Percentiles rank a stretch among this genome's conserved stretches.
These are phyloP conservation scores for Clistopyga incitator DNA, from an alignment of 2,888 invertebrate species.

Conservation along the genomic window DNA sequence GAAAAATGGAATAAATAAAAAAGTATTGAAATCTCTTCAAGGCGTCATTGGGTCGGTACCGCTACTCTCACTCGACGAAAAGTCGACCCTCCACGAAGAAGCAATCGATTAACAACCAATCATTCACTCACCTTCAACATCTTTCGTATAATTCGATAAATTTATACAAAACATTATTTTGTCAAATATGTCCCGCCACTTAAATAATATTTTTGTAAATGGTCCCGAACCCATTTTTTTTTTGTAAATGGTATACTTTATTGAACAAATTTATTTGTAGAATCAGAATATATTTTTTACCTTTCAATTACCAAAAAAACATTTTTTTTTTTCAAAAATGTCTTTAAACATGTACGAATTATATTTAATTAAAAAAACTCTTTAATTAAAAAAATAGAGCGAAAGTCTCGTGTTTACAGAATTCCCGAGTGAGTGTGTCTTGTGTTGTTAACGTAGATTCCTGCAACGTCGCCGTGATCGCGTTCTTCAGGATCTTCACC, in stretches of 20 bases:
- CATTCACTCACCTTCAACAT: not conserved
- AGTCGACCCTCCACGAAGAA: not conserved
- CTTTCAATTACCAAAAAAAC: too few relatives aligned
- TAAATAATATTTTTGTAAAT: not conserved
- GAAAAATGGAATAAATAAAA: not conserved
- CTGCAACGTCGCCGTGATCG: conserved; percentile 8
- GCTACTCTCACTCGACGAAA: not conserved
- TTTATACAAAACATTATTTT: too few relatives aligned
- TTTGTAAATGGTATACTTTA: too few relatives aligned
- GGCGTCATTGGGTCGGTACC: not conserved
- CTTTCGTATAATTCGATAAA: not conserved
- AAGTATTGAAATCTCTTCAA: not conserved
- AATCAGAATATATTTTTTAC: too few relatives aligned
- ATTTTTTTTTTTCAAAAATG: too few relatives aligned
- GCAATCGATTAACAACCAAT: conserved; percentile 28
- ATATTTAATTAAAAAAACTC: too few relatives aligned
- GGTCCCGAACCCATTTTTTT: too few relatives aligned
- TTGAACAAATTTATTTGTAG: too few relatives aligned
- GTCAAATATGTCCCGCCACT: too few relatives aligned
- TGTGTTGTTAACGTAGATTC: conserved; percentile 51
- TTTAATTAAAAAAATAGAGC: too few relatives aligned
- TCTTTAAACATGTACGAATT: too few relatives aligned
- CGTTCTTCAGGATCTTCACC: conserved; percentile 31
- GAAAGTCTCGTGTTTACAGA: not conserved
- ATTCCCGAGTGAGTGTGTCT: not conserved